phyloP scores from a whole-genome alignment of 2,888 invertebrate genomes.

The Drosophila histrio region DNA sequence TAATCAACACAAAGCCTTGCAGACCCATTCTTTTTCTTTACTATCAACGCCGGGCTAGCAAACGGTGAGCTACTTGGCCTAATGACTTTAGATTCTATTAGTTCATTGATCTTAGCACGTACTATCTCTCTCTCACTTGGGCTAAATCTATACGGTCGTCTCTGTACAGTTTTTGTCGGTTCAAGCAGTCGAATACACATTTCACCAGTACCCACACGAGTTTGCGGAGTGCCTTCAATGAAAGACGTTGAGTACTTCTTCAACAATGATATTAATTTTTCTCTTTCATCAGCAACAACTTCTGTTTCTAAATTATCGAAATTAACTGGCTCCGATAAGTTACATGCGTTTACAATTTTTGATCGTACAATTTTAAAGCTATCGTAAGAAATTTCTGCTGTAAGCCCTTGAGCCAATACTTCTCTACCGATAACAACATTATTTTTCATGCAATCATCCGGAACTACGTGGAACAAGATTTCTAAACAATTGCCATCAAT shows the following conservation, averaged over 20 bases:
- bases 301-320: background rate
- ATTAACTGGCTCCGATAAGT: background rate
- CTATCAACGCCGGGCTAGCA: constrained; percentile 6
- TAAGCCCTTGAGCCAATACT: constrained; percentile 2
- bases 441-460: too few species aligned
- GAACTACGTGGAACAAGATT: too few species aligned
- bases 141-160: too few species aligned
- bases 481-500: background rate
- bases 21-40: too few species aligned
- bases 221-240: background rate
- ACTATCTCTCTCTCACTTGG: constrained; percentile 8
- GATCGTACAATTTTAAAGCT: background rate
- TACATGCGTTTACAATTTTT: background rate
- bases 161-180: constrained; percentile 8
- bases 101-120: constrained; percentile 1
- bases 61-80: constrained; percentile 10
- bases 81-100: constrained; percentile 9
- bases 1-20: constrained; percentile 15
- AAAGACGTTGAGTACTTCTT: background rate
- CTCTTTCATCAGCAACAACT: background rate
- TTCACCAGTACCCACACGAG: background rate
- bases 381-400: background rate
- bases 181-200: constrained; percentile 12
- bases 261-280: background rate
- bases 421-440: constrained; percentile 1